Conservation (phyloP, 1,140 invertebrate genomes). For the Drosophila cardini region DNA sequence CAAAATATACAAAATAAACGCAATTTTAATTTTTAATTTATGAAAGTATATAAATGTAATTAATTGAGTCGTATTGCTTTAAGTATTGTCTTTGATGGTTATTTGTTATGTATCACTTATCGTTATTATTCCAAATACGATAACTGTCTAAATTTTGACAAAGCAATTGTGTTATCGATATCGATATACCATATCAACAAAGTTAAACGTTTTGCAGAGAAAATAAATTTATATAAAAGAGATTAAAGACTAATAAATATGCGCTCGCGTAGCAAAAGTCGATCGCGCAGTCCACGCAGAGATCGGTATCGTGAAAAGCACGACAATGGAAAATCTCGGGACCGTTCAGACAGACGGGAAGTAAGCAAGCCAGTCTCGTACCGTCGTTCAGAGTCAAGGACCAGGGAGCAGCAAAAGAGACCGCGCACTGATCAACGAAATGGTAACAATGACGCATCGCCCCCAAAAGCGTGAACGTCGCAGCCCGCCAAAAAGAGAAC, state of each 20-base stretch:
- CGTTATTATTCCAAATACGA: too few relatives aligned
- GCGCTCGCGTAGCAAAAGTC: constrained; percentile 62
- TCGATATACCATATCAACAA: background rate
- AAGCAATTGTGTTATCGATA: constrained; percentile 1
- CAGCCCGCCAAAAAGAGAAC: constrained; percentile 29
- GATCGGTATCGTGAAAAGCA: constrained; percentile 29
- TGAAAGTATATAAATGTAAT: too few relatives aligned
- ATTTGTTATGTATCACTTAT: too few relatives aligned
- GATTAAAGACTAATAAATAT: constrained; percentile 35
- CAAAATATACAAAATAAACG: background rate
- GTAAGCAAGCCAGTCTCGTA: constrained; percentile 4
- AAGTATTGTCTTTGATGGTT: too few relatives aligned
- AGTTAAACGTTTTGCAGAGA: constrained; percentile 32
- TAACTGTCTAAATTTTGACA: too few relatives aligned
- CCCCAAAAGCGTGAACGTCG: background rate
- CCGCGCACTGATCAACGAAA: constrained; percentile 24
- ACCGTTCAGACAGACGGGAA: constrained; percentile 27
- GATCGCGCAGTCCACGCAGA: constrained; percentile 49
- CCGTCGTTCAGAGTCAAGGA: constrained; percentile 31
- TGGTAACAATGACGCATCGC: background rate
- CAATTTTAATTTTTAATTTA: too few relatives aligned
- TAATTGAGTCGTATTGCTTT: too few relatives aligned
- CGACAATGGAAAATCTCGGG: constrained; percentile 25
- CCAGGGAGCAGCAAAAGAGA: constrained; percentile 32
- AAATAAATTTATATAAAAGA: constrained; percentile 6